A percentile compares a stretch with the other conserved stretches of the same genome.
phyloP scores from a whole-genome alignment of 1,140 invertebrate species.

The Drosophila ananassae region DNA sequence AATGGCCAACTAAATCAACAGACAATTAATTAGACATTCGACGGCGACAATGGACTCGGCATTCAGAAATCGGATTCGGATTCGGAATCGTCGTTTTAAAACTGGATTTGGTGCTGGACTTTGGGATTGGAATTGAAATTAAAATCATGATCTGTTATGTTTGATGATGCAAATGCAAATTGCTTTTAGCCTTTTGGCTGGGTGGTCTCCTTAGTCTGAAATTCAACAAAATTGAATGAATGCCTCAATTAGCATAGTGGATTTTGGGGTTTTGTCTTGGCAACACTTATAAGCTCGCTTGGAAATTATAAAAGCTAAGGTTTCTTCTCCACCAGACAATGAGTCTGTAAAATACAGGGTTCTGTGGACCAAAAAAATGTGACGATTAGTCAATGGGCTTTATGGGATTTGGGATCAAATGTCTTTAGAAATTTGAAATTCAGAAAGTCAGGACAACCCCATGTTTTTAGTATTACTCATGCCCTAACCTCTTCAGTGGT shows the following conservation, averaged over 20 bases:
- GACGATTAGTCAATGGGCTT: constrained; percentile 63
- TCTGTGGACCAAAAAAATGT: background rate
- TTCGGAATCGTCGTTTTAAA: constrained; percentile 20
- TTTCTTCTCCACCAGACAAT: constrained; percentile 38
- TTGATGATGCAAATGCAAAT: constrained; percentile 76
- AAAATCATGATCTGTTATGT: constrained; percentile 49
- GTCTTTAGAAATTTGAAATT: background rate
- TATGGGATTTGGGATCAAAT: constrained; percentile 34
- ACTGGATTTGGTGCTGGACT: constrained; percentile 29
- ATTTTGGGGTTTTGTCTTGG: constrained; percentile 57
- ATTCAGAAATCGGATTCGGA: constrained; percentile 1
- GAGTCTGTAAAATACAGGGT: constrained; percentile 17
- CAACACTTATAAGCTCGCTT: constrained; percentile 29
- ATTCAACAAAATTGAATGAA: constrained; percentile 40
- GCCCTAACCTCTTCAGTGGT: background rate
- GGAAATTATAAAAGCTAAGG: constrained; percentile 47
- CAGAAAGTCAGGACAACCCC: background rate
- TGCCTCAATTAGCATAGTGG: constrained; percentile 62
- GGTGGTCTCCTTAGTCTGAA: constrained; percentile 53
- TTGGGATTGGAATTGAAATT: constrained; percentile 13
- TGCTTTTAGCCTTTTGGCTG: constrained; percentile 58
- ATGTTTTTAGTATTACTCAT: constrained; percentile 32
- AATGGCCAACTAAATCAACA: constrained; percentile 76
- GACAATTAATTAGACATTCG: constrained; percentile 76
- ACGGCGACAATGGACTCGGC: constrained; percentile 43